Evolutionary conservation across 2,888 invertebrate genomes (phyloP).

Genomic region (Pteria penguin): DNA sequence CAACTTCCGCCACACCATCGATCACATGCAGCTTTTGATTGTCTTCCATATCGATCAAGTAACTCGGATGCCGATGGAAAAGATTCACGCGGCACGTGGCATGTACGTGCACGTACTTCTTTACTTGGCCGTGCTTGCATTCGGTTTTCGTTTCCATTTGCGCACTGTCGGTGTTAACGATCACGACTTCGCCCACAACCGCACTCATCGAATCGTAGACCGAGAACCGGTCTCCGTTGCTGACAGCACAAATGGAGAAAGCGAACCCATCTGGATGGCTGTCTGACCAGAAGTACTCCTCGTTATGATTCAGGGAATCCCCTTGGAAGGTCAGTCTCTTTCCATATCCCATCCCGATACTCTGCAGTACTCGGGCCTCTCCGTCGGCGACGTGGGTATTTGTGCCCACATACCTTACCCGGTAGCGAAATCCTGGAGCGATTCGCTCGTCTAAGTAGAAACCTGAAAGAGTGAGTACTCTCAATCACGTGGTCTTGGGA

Average conservation of each 20-base stretch:
- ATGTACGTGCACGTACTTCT: slow-evolving; percentile 58
- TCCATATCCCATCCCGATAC: slow-evolving; percentile 88
- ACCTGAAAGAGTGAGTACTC: slow-evolving; percentile 80
- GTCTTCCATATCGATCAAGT: slow-evolving; percentile 49
- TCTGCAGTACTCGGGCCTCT: slow-evolving; percentile 85
- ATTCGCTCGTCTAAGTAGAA: slow-evolving; percentile 87
- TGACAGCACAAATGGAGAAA: slow-evolving; percentile 83
- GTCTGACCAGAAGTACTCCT: slow-evolving; percentile 89
- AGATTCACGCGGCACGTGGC: slow-evolving; percentile 61
- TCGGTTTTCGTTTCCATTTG: slow-evolving; percentile 57
- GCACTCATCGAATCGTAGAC: slow-evolving; percentile 81
- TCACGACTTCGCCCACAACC: slow-evolving; percentile 56
- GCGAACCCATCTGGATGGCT: slow-evolving; percentile 87
- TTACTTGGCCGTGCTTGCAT: slow-evolving; percentile 45
- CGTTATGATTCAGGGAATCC: slow-evolving; percentile 83
- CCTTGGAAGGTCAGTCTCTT: slow-evolving; percentile 88
- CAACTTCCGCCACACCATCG: slow-evolving; percentile 59
- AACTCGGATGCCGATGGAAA: slow-evolving; percentile 50
- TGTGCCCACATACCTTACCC: slow-evolving; percentile 83
- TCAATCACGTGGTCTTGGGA: not conserved
- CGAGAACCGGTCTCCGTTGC: slow-evolving; percentile 87
- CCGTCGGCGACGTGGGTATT: slow-evolving; percentile 85
- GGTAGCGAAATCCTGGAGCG: slow-evolving; percentile 88
- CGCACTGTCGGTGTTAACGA: slow-evolving; percentile 54
- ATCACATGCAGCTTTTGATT: slow-evolving; percentile 54